Conservation (phyloP, 2,113 vertebrate species). For the Chelonoidis abingdonii region DNA sequence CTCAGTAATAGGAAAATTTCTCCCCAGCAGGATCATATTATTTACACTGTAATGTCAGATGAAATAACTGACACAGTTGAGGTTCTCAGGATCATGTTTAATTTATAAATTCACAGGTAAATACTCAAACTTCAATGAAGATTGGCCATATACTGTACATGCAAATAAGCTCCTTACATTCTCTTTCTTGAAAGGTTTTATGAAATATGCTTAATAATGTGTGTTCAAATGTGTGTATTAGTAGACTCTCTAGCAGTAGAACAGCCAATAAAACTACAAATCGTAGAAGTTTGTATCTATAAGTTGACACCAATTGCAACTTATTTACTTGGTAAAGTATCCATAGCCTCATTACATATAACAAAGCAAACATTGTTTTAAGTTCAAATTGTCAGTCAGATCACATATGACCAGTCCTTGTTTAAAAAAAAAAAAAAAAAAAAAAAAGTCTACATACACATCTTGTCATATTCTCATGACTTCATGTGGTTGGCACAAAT, state of each 20-base stretch:
- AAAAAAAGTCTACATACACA: too few relatives aligned
- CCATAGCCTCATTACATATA: too few relatives aligned
- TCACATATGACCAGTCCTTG: too few relatives aligned
- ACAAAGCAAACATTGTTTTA: too few relatives aligned
- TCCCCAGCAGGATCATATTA: neutral
- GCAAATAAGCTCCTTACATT: neutral
- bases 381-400: too few relatives aligned
- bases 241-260: neutral
- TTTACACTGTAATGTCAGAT: neutral
- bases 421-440: too few relatives aligned
- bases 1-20: neutral
- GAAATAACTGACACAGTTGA: neutral
- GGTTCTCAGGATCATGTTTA: neutral
- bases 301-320: neutral
- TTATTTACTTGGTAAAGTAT: too few relatives aligned
- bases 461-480: too few relatives aligned
- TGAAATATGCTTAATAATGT: neutral
- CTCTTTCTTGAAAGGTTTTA: neutral
- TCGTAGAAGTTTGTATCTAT: neutral
- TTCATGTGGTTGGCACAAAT: too few relatives aligned
- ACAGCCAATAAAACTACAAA: neutral
- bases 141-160: neutral
- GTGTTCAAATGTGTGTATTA: neutral
- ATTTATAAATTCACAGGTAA: neutral
- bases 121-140: neutral